These are phyloP conservation scores for Xestoiulus laeticollis DNA, from an alignment of 2,888 invertebrate genomes.

Conservation along the genomic window DNA sequence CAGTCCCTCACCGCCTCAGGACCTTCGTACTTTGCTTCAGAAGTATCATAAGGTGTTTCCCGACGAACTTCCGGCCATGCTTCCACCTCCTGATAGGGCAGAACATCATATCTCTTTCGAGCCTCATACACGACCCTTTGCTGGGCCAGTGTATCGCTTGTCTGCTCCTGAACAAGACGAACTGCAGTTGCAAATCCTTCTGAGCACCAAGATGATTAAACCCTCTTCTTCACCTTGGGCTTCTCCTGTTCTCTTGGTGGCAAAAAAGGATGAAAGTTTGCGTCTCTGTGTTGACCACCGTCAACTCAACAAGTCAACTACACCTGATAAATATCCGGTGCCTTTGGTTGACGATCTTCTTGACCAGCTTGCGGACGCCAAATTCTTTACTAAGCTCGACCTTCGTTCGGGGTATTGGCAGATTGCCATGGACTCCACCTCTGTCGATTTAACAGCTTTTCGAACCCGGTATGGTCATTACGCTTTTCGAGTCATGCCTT, in stretches of 20 bases:
- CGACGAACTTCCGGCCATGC: neutral
- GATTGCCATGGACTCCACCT: neutral
- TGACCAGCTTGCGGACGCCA: too few relatives aligned
- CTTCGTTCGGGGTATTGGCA: too few relatives aligned
- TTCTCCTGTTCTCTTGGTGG: neutral
- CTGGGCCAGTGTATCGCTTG: neutral
- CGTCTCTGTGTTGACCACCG: neutral
- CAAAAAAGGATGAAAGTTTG: neutral
- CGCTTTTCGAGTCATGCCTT: neutral
- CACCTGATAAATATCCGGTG: neutral
- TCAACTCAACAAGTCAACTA: neutral
- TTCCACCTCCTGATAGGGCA: neutral
- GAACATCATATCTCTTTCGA: neutral
- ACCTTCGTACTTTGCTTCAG: too few relatives aligned
- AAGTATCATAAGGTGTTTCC: neutral
- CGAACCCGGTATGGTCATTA: neutral
- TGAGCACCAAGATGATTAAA: neutral
- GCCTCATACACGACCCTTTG: neutral
- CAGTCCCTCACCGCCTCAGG: too few relatives aligned
- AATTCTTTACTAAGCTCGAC: too few relatives aligned
- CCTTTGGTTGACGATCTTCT: neutral
- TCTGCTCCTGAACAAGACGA: neutral
- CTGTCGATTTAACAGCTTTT: neutral
- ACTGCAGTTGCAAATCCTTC: neutral
- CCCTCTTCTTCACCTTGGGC: neutral